A percentile compares a stretch with the other conserved stretches of the same genome.
These are phyloP conservation scores for Priocnemis perturbator DNA, from an alignment of 2,888 invertebrate species.

Conservation along the genomic window DNA sequence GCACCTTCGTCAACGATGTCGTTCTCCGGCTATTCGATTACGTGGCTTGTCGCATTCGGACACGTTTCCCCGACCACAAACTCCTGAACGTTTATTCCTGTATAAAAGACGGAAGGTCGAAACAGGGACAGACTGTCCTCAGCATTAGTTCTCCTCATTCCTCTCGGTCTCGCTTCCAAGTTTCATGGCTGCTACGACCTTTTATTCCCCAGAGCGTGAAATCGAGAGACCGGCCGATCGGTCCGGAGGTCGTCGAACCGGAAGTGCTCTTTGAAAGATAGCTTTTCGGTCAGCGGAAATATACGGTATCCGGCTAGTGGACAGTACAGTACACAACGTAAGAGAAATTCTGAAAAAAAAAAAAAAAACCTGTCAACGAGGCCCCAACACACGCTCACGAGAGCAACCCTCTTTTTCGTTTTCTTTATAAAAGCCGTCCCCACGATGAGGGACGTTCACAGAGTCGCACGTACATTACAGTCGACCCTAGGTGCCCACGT, in stretches of 20 bases:
- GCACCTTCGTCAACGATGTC: too few relatives aligned
- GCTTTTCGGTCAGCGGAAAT: slow-evolving; percentile 13
- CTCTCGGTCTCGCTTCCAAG: neutral
- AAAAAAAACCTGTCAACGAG: too few relatives aligned
- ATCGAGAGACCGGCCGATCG: slow-evolving; percentile 43
- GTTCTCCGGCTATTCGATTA: too few relatives aligned
- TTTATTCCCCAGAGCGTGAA: slow-evolving; percentile 47
- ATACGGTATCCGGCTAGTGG: neutral
- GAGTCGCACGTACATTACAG: neutral
- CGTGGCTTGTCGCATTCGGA: slow-evolving; percentile 1
- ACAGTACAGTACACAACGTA: neutral
- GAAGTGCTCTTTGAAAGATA: slow-evolving; percentile 36
- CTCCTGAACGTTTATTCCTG: too few relatives aligned
- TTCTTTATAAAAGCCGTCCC: neutral
- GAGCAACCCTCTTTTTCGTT: neutral
- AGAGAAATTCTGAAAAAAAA: neutral
- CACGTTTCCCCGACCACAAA: too few relatives aligned
- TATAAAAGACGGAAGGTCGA: too few relatives aligned
- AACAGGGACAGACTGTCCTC: too few relatives aligned
- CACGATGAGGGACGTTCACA: neutral
- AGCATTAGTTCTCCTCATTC: too few relatives aligned
- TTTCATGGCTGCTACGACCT: slow-evolving; percentile 3
- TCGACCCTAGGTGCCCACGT: slow-evolving; percentile 11
- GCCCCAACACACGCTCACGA: too few relatives aligned
- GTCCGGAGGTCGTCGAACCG: slow-evolving; percentile 17